These are phyloP conservation scores for Alsophila aescularia DNA, from an alignment of 2,888 invertebrate species.

Conservation along the genomic window DNA sequence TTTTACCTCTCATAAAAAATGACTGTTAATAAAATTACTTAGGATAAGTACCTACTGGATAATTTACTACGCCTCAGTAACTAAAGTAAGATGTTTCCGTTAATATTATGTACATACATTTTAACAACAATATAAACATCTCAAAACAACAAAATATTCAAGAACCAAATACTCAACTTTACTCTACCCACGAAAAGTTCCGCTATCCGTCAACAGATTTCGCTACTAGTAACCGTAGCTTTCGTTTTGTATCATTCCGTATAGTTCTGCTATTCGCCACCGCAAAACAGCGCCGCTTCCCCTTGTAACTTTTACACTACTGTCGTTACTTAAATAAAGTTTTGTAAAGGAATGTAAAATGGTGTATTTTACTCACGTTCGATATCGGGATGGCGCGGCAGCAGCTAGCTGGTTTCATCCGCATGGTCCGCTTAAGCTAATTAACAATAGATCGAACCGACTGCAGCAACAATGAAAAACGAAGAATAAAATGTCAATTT, in stretches of 20 bases:
- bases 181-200: not conserved
- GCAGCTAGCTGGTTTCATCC: slow-evolving; percentile 50
- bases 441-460: slow-evolving; percentile 83
- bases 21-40: too few species aligned
- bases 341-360: slow-evolving; percentile 11
- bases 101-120: too few species aligned
- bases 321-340: too few species aligned
- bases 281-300: slow-evolving; percentile 48
- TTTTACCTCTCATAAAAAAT: too few species aligned
- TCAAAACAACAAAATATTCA: not conserved
- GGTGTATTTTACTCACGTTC: slow-evolving; percentile 33
- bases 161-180: too few species aligned
- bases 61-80: too few species aligned
- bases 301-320: not conserved
- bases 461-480: slow-evolving; percentile 83
- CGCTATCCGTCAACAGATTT: slow-evolving; percentile 76
- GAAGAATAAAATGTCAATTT: slow-evolving; percentile 84
- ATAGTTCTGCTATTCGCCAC: slow-evolving; percentile 60
- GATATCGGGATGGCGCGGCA: slow-evolving; percentile 40
- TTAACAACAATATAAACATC: not conserved
- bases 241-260: slow-evolving; percentile 1
- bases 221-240: slow-evolving; percentile 53
- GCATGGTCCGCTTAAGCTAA: slow-evolving; percentile 81
- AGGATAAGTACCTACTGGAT: too few species aligned
- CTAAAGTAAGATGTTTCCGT: too few species aligned